Evolutionary conservation across 2,113 vertebrate species (phyloP).

Genomic region (Cathartes aura): DNA sequence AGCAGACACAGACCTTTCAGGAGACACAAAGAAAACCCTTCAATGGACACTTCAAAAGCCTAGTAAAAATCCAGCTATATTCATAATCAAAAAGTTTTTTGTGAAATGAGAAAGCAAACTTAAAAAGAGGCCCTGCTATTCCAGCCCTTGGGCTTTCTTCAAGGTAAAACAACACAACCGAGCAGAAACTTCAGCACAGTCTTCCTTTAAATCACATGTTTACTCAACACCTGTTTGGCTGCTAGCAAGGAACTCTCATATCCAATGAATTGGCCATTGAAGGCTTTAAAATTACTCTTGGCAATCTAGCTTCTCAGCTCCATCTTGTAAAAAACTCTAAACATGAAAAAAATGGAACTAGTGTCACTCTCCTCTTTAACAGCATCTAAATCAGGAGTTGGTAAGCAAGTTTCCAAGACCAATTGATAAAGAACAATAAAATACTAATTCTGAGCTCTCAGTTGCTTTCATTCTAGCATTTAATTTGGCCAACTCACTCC

Average conservation of each 20-base stretch:
- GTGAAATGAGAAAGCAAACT: conserved; percentile 28
- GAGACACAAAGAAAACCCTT: not conserved
- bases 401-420: not conserved
- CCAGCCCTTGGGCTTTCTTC: conserved; percentile 2
- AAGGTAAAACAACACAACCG: conserved; percentile 2
- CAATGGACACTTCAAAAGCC: conserved; percentile 19
- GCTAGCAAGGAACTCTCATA: not conserved
- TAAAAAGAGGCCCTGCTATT: not conserved
- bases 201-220: not conserved
- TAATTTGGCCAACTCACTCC: not conserved
- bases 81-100: not conserved
- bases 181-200: not conserved
- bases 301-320: not conserved
- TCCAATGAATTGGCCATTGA: not conserved
- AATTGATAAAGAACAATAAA: not conserved
- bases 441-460: not conserved
- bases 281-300: not conserved
- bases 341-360: not conserved
- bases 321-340: not conserved
- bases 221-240: not conserved
- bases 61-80: conserved; percentile 6
- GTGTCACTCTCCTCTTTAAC: not conserved
- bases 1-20: not conserved
- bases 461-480: not conserved
- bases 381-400: not conserved